These are phyloP conservation scores for Limnephilus auricula DNA, from an alignment of 2,888 invertebrate species.

Conservation along the genomic window DNA sequence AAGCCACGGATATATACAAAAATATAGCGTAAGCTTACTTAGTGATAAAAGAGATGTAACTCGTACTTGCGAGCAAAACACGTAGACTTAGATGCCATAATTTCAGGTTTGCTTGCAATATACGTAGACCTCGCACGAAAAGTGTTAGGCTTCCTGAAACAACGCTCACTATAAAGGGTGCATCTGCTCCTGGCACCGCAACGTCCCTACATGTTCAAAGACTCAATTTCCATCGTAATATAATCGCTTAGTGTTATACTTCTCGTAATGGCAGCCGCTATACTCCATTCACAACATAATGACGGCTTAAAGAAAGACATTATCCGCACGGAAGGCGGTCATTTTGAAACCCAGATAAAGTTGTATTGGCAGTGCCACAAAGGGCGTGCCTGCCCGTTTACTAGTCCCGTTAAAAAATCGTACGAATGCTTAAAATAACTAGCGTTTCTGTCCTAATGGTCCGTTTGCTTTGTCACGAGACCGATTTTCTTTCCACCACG, in stretches of 20 bases:
- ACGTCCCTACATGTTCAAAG: neutral
- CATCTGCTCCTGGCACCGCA: neutral
- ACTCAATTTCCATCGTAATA: neutral
- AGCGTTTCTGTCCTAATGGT: constrained; percentile 50
- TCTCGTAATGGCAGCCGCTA: neutral
- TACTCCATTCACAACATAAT: constrained; percentile 19
- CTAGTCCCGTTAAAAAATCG: constrained; percentile 31
- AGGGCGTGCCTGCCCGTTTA: constrained; percentile 32
- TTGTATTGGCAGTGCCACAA: constrained; percentile 37
- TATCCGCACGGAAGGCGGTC: constrained; percentile 31
- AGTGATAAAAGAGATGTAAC: neutral
- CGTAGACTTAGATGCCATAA: neutral
- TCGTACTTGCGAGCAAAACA: neutral
- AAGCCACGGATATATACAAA: no score
- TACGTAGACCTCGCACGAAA: neutral
- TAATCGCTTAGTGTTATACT: constrained; percentile 12
- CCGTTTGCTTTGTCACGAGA: constrained; percentile 47
- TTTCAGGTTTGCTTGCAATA: neutral
- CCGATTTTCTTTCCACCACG: constrained; percentile 33
- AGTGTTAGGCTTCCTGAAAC: neutral
- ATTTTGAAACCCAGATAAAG: constrained; percentile 38
- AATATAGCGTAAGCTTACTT: neutral
- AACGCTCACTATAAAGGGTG: neutral
- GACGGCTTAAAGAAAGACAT: constrained; percentile 37
- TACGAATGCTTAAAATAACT: constrained; percentile 49